phyloP scores from a whole-genome alignment of 2,797 vertebrate species.

The Cebuella pygmaea region DNA sequence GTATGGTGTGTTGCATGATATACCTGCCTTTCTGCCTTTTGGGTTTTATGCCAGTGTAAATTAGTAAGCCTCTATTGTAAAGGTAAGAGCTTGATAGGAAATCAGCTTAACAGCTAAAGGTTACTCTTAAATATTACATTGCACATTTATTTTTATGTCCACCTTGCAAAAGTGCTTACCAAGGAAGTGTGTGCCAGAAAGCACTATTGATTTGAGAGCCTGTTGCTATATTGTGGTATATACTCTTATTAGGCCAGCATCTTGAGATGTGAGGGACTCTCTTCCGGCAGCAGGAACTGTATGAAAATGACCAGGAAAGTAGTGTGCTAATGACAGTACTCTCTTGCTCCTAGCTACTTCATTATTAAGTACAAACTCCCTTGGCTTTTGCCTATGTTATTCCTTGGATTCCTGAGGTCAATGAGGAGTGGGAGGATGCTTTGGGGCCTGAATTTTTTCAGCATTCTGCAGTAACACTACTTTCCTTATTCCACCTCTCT shows the following conservation, averaged over 20 bases:
- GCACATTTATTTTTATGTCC: conserved; percentile 73
- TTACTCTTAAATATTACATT: conserved; percentile 72
- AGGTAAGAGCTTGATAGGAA: conserved; percentile 50
- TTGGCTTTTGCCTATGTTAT: background rate
- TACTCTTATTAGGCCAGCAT: conserved; percentile 21
- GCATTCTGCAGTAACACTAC: background rate
- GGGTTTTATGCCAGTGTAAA: conserved; percentile 53
- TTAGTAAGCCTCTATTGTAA: conserved; percentile 23
- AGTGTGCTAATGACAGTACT: background rate
- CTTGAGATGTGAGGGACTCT: conserved; percentile 46
- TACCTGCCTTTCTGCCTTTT: background rate
- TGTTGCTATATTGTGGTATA: conserved; percentile 45
- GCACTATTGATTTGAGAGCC: conserved; percentile 63
- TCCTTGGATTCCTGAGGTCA: background rate
- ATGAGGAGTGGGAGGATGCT: background rate
- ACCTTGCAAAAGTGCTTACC: conserved; percentile 63
- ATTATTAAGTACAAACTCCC: background rate
- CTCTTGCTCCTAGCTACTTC: background rate
- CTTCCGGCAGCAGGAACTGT: conserved; percentile 42
- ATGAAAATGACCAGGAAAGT: conserved; percentile 32
- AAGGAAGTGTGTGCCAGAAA: conserved; percentile 53
- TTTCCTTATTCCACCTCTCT: background rate
- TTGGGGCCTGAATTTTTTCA: background rate
- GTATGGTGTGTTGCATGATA: background rate
- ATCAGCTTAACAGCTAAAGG: conserved; percentile 66